Conservation (phyloP, 2,888 invertebrate genomes). For the Acanthosepion pharaonis region DNA sequence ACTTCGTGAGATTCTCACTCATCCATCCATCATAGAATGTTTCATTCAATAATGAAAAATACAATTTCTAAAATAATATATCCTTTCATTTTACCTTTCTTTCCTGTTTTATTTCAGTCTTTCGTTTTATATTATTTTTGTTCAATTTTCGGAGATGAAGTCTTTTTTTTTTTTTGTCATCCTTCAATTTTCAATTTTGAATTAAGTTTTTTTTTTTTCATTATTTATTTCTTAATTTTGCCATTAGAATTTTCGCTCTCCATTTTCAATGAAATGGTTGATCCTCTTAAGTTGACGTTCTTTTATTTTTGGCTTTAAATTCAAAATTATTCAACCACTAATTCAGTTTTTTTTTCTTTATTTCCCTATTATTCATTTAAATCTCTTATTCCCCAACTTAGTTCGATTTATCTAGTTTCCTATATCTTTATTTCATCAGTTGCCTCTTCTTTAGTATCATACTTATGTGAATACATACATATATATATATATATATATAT, state of each 20-base stretch:
- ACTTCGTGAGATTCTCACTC: neutral
- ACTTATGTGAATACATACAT: neutral
- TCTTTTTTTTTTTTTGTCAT: neutral
- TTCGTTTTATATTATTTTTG: neutral
- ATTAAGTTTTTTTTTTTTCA: neutral
- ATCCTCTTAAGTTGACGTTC: neutral
- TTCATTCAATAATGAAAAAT: constrained; percentile 33
- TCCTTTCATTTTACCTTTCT: neutral
- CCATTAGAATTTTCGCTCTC: neutral
- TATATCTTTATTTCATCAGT: neutral
- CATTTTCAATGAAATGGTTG: neutral
- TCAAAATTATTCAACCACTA: neutral
- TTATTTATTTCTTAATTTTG: neutral
- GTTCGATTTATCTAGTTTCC: neutral
- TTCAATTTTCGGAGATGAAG: neutral
- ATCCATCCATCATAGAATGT: neutral
- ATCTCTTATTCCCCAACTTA: neutral
- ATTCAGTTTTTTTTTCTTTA: neutral
- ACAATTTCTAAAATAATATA: neutral
- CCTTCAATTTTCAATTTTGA: neutral
- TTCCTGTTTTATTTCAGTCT: too few species aligned
- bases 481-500: neutral
- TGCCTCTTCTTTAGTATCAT: neutral
- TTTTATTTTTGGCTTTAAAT: neutral
- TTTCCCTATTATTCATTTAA: neutral